A percentile compares a stretch with the other conserved stretches of the same genome.
Evolutionary conservation across 2,113 vertebrate species (phyloP).

Genomic region (Zootoca vivipara): DNA sequence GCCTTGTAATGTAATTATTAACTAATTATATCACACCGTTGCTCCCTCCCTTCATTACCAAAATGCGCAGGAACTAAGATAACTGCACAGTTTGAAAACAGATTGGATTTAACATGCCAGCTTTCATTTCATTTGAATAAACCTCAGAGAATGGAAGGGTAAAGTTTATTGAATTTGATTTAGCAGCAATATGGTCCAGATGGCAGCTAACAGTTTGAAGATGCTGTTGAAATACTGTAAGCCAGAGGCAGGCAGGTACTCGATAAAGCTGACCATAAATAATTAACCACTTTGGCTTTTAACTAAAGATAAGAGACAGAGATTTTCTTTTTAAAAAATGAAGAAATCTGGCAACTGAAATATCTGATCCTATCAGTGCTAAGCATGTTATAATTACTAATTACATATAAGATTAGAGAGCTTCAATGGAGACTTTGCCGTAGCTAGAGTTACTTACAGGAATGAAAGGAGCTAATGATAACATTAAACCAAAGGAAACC

Average conservation of each 20-base stretch:
- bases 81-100: slow-evolving; percentile 61
- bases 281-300: slow-evolving; percentile 63
- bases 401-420: slow-evolving; percentile 57
- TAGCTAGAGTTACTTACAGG: slow-evolving; percentile 46
- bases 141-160: slow-evolving; percentile 67
- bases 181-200: slow-evolving; percentile 66
- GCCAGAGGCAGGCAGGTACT: slow-evolving; percentile 52
- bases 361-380: slow-evolving; percentile 45
- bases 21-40: slow-evolving; percentile 33
- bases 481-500: slow-evolving; percentile 41
- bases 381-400: slow-evolving; percentile 56
- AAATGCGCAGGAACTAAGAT: slow-evolving; percentile 50
- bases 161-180: slow-evolving; percentile 73
- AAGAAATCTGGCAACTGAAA: slow-evolving; percentile 52
- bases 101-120: slow-evolving; percentile 55
- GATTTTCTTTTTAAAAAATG: slow-evolving; percentile 27
- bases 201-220: slow-evolving; percentile 61
- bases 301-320: slow-evolving; percentile 57
- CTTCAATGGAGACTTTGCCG: slow-evolving; percentile 48
- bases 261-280: slow-evolving; percentile 63
- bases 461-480: slow-evolving; percentile 52
- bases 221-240: slow-evolving; percentile 59
- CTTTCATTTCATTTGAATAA: slow-evolving; percentile 59
- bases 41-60: slow-evolving; percentile 11
- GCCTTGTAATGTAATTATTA: slow-evolving; percentile 38